Evolutionary conservation across 2,113 vertebrate genomes (phyloP).

Genomic region (Bos indicus): DNA sequence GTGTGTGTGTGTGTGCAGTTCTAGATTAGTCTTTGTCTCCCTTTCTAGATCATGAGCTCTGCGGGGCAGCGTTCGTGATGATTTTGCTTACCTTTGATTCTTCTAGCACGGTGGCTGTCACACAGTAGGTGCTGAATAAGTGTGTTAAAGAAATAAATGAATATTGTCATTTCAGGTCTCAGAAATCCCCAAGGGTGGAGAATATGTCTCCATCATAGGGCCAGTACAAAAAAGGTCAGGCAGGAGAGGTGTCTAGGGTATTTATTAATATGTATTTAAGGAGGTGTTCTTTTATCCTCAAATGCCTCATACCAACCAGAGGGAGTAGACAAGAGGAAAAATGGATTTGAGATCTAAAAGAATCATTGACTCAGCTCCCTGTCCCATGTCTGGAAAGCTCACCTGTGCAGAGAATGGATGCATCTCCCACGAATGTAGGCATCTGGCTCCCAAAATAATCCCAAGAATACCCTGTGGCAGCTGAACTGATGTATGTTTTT

Average conservation of each 20-base stretch:
- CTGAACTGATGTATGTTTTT: neutral
- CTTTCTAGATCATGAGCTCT: neutral
- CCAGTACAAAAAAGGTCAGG: neutral
- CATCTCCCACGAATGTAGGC: neutral
- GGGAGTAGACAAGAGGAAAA: neutral
- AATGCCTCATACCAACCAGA: neutral
- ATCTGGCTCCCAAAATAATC: neutral
- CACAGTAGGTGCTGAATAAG: neutral
- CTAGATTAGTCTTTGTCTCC: neutral
- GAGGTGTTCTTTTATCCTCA: neutral
- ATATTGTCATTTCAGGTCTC: neutral
- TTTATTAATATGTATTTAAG: neutral
- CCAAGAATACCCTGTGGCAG: neutral
- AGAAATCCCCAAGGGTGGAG: too few relatives aligned
- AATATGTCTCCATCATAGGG: neutral
- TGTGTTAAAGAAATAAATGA: neutral
- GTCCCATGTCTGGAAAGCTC: neutral
- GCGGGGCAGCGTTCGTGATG: rapidly evolving
- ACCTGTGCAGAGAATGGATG: neutral
- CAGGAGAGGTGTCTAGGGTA: neutral
- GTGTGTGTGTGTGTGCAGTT: neutral
- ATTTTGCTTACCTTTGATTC: neutral
- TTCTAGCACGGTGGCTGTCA: neutral
- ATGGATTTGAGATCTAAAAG: neutral
- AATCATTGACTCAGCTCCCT: neutral